phyloP scores from a whole-genome alignment of 2,888 invertebrate species.

The Dilophus febrilis region DNA sequence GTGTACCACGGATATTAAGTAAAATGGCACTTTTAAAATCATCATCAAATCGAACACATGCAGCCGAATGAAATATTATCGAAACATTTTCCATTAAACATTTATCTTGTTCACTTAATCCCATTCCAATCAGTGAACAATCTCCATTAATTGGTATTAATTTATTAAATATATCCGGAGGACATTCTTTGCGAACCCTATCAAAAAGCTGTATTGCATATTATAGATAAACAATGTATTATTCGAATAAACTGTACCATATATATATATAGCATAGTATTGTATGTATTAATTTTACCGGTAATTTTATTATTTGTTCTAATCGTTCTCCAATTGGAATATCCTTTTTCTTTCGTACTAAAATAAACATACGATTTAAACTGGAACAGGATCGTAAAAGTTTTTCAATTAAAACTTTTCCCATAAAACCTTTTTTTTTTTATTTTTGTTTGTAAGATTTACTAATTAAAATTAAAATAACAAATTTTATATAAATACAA shows the following conservation, averaged over 20 bases:
- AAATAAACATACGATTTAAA: constrained; percentile 54
- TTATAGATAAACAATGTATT: too few relatives aligned
- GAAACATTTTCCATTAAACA: constrained; percentile 40
- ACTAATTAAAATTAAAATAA: not conserved
- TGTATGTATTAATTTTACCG: constrained; percentile 21
- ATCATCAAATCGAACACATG: constrained; percentile 71
- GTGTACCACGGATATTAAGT: constrained; percentile 46
- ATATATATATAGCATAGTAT: not conserved
- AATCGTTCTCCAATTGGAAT: constrained; percentile 46
- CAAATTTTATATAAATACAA: not conserved
- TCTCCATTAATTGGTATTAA: constrained; percentile 49
- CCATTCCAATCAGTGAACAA: constrained; percentile 36
- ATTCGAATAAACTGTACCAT: not conserved
- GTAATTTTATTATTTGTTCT: constrained; percentile 34
- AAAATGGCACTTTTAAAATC: constrained; percentile 44
- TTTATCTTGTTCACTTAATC: constrained; percentile 33
- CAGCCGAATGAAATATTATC: constrained; percentile 61
- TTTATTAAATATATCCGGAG: constrained; percentile 32
- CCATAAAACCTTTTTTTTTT: constrained; percentile 53
- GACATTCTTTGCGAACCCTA: constrained; percentile 10
- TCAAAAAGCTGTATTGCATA: constrained; percentile 17
- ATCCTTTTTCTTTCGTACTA: constrained; percentile 57
- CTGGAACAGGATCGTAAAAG: constrained; percentile 64
- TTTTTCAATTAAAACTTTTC: constrained; percentile 80
- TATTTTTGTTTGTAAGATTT: not conserved